Percentiles rank a stretch among this genome's conserved stretches.
phyloP scores from a whole-genome alignment of 1,140 invertebrate genomes.

The Pogonus chalceus region DNA sequence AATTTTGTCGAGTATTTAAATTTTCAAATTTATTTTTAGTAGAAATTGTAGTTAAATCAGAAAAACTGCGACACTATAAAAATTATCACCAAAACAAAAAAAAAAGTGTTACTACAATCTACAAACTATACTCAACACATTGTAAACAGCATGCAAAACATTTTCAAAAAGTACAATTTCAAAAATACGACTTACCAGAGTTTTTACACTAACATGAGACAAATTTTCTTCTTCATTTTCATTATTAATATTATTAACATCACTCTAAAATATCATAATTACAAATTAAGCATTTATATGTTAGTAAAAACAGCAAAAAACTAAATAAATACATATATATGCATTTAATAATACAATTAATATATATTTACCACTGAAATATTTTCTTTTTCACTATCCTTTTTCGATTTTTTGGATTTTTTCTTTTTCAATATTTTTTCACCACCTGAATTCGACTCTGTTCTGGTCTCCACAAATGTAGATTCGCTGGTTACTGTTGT shows the following conservation, averaged over 20 bases:
- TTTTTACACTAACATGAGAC: constrained; percentile 47
- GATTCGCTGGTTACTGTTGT: constrained; percentile 25
- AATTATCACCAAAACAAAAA: constrained; percentile 17
- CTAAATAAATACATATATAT: constrained; percentile 7
- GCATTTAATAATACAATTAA: constrained; percentile 7
- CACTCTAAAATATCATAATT: constrained; percentile 18
- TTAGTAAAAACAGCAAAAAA: constrained; percentile 13
- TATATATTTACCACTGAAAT: constrained; percentile 49
- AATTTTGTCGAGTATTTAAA: constrained; percentile 19
- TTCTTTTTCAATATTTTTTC: constrained; percentile 37
- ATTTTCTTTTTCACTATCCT: constrained; percentile 49
- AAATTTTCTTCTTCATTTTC: constrained; percentile 41
- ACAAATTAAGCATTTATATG: constrained; percentile 13
- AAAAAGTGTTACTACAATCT: constrained; percentile 12
- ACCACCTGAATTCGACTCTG: constrained; percentile 12
- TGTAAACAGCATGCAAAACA: neutral
- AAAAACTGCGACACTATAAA: constrained; percentile 50
- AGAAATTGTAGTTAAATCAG: constrained; percentile 46
- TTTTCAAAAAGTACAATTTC: constrained; percentile 12
- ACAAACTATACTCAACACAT: constrained; percentile 9
- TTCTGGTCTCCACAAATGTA: constrained; percentile 27
- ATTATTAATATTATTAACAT: constrained; percentile 35
- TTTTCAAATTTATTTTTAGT: constrained; percentile 32
- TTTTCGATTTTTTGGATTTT: constrained; percentile 50
- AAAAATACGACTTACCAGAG: constrained; percentile 34